A percentile compares a stretch with the other conserved stretches of the same genome.
Conservation (phyloP, 2,797 vertebrate genomes). For the Cyprinella venusta region DNA sequence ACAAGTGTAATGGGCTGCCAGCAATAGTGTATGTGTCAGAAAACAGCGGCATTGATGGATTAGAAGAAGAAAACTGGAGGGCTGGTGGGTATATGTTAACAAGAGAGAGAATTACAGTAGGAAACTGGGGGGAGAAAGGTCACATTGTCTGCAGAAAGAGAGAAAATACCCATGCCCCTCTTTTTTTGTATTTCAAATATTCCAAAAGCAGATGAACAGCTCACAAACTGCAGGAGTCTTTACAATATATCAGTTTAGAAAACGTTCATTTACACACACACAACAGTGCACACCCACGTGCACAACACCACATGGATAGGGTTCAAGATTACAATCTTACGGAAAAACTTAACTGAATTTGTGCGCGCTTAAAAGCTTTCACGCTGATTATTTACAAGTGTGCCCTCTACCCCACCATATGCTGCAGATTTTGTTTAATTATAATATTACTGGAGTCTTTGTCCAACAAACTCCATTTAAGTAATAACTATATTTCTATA, state of each 20-base stretch:
- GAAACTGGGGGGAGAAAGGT: not conserved
- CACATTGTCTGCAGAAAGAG: not conserved
- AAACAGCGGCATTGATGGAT: constrained; percentile 34
- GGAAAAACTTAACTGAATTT: constrained; percentile 63
- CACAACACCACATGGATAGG: constrained; percentile 45
- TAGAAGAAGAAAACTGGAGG: constrained; percentile 19
- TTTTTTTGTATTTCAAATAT: not conserved
- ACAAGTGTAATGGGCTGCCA: constrained; percentile 21
- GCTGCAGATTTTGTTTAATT: constrained; percentile 81
- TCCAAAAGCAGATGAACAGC: not conserved
- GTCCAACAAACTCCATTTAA: constrained; percentile 82
- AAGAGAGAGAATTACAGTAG: not conserved
- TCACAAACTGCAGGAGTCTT: not conserved
- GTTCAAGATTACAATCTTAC: constrained; percentile 74
- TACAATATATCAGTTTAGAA: not conserved
- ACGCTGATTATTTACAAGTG: constrained; percentile 79
- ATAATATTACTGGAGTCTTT: constrained; percentile 82
- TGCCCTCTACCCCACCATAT: constrained; percentile 79
- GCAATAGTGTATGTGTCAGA: constrained; percentile 15
- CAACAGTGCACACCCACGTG: not conserved
- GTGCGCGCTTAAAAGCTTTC: constrained; percentile 75
- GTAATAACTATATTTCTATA: constrained; percentile 76
- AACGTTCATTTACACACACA: not conserved
- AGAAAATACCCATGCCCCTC: not conserved
- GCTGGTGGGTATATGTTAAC: constrained; percentile 4